Evolutionary conservation across 2,888 invertebrate species (phyloP), one percentile per base, ranked within the genome.

Genomic region (Drosophila koepferae): DNA sequence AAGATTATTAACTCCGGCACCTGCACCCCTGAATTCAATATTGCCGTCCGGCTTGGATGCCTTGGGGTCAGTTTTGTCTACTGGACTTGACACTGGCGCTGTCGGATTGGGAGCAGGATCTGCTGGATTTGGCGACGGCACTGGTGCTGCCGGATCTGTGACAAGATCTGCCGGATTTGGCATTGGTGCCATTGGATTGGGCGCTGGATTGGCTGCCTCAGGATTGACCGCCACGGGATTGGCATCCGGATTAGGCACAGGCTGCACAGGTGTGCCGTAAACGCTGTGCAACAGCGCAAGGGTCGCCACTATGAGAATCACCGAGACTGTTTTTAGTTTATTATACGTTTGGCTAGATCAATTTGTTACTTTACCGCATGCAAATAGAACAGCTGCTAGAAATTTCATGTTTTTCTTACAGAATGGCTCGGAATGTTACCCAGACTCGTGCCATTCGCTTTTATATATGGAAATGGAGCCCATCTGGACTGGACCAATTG

Each of bases 281-380:
- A 63, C 80, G 48, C 59, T 70, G 70, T 77, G 77, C 40, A 89
- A 44, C 64, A 86, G 46, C 14, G 69, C 75, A 53, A 89, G 59
- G 7, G 75, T 49, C 2, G 75, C 82, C 48, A 80, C 84, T 89
- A 79, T 20, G 36, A 89, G n/a, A 65, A 81, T 63, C 5, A 74
- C 44, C n/a, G 61, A 66, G 59, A 59, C 77, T 83, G 64, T 58
- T 68, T 66, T 76, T 86, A 88, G 81, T 73, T 77, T 44, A 53
- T 74, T 70, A 59, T 51, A 64, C 49, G 63, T 71, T 70, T 43
- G 34, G n/a, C 44, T 53, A 18, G n/a, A 34, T 10, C 14, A 43
- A 12, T 31, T 44, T 49, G 31, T 28, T 73, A 81, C 79, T 61
- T 74, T 83, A 86, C 84, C 85, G 72, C 73, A 75, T 62, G 68